Base-by-base conservation (phyloP, 1,140 invertebrate genomes). In the Eriocheir sinensis region DNA sequence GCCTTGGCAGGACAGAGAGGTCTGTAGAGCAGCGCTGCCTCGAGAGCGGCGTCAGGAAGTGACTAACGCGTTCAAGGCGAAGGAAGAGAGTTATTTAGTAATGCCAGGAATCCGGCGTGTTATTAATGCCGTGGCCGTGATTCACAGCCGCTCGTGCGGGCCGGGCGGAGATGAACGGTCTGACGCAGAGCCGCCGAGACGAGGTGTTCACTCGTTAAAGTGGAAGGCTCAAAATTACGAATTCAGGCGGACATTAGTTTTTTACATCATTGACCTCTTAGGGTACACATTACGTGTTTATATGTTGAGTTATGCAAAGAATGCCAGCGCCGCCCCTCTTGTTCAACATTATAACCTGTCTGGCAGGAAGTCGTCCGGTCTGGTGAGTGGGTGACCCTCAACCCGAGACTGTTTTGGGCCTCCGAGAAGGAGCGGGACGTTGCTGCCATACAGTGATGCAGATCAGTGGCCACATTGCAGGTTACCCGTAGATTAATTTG, bases 11-110 rank as follows among this genome's bases (percentile, higher is more conserved):
- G 21, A n/a, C 60, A 0, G 6, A 0, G 12, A 21, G 60, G 27
- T 0, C 60, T 8, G 60, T n/a, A n/a, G 27, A 21, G 60, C 60
- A 72, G 60, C 60, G 1, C 21, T n/a, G 27, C 60, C 0, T 4
- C 21, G 1, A 4, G 60, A 72, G 27, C 8, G 60, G 1, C 60
- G 27, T 72, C 60, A 72, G 60, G 60, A 72, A 72, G n/a, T 72
- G 60, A 72, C 12, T 72, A 72, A 72, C 17, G 21, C 27, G 21
- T 72, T 72, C 60, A 72, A 72, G 60, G 21, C 60, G 17, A 72
- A 72, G 60, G 60, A 53, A 53, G 48, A 9, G 48, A 72, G 60
- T 72, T 72, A 72, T 72, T 72, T 72, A n/a, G 60, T 72, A 72
- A 72, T 72, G 60, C 48, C 8, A 72, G 60, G 60, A 72, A 72